Conservation (phyloP, 2,797 vertebrate species). For the Corythornis leucogaster region DNA sequence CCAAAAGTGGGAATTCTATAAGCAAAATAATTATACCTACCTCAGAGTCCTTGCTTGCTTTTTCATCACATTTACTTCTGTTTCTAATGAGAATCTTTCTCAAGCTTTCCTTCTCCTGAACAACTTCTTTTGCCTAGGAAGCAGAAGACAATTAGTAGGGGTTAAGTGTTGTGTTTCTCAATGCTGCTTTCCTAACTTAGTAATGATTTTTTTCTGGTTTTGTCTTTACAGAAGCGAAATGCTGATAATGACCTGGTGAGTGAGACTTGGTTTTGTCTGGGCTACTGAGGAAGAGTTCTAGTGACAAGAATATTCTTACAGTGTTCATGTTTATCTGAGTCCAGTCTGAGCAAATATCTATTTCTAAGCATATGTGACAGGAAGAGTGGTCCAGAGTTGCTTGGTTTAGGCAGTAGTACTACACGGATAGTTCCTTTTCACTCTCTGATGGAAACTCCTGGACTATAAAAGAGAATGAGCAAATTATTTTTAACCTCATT, state of each 20-base stretch:
- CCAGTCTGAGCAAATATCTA: background rate
- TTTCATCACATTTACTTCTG: background rate
- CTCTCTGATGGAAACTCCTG: background rate
- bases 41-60: background rate
- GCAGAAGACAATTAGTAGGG: background rate
- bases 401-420: background rate
- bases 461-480: background rate
- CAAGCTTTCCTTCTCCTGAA: background rate
- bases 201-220: background rate
- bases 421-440: background rate
- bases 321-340: background rate
- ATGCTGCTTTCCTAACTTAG: background rate
- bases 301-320: background rate
- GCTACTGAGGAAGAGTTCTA: background rate
- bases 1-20: background rate
- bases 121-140: background rate
- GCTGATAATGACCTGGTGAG: conserved; percentile 70
- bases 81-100: background rate
- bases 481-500: background rate
- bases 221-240: conserved; percentile 75
- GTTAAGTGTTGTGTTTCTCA: background rate
- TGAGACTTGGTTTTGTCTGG: background rate
- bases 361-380: background rate
- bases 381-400: background rate
- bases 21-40: background rate